These are phyloP conservation scores for Limnodromus scolopaceus DNA, from an alignment of 2,797 vertebrate species.

Conservation along the genomic window DNA sequence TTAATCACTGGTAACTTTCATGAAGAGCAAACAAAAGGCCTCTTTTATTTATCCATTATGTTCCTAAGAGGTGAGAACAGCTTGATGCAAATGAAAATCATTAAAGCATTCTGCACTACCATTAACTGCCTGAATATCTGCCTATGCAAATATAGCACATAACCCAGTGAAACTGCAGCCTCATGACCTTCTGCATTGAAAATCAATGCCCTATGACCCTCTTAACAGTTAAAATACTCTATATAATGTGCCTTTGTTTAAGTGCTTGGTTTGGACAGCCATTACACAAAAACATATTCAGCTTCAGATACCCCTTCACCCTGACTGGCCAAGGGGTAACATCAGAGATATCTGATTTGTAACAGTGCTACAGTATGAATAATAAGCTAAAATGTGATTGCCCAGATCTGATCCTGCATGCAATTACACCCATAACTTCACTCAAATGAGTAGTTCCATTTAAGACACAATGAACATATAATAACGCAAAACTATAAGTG, in stretches of 20 bases:
- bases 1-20: constrained; percentile 60
- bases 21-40: constrained; percentile 58
- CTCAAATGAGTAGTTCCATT: background rate
- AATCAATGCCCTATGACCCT: constrained; percentile 42
- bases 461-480: background rate
- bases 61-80: constrained; percentile 66
- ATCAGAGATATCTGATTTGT: background rate
- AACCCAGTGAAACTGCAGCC: constrained; percentile 40
- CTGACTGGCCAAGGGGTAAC: background rate
- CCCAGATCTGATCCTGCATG: background rate
- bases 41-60: constrained; percentile 66
- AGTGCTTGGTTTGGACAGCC: background rate
- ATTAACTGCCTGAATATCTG: constrained; percentile 57
- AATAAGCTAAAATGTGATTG: background rate
- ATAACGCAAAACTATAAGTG: background rate
- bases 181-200: constrained; percentile 35
- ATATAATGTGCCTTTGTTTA: background rate
- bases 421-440: background rate
- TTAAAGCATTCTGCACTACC: constrained; percentile 57
- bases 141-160: constrained; percentile 40
- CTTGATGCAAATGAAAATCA: constrained; percentile 71
- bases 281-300: background rate
- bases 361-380: background rate
- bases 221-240: constrained; percentile 13
- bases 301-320: background rate